Percentiles rank a stretch among this genome's conserved stretches.
Conservation (phyloP, 2,797 vertebrate genomes). For the Nannoperca australis region DNA sequence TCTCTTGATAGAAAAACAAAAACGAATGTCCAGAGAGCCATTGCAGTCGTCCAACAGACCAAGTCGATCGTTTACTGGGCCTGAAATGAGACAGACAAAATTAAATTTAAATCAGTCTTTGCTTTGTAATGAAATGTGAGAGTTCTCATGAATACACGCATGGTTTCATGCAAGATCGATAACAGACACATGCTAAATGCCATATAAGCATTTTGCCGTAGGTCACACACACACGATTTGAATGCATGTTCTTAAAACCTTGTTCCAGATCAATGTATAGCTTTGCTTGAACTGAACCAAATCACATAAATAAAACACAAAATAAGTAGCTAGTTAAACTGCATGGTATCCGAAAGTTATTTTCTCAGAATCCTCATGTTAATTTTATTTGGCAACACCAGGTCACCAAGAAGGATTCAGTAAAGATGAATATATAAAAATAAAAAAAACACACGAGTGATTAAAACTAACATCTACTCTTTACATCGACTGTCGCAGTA, state of each 20-base stretch:
- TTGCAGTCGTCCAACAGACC: constrained; percentile 42
- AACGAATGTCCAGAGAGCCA: constrained; percentile 59
- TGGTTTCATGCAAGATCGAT: no score
- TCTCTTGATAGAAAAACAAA: constrained; percentile 46
- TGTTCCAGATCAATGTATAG: not conserved
- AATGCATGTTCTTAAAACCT: not conserved
- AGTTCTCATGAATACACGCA: not conserved
- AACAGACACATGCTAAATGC: not conserved
- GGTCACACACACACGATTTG: not conserved
- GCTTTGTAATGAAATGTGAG: not conserved
- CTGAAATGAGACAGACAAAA: constrained; percentile 71
- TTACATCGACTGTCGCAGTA: no score
- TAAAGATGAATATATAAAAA: not conserved
- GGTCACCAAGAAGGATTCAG: not conserved
- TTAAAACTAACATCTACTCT: not conserved
- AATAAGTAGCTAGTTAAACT: not conserved
- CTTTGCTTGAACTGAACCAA: not conserved
- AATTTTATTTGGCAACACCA: not conserved
- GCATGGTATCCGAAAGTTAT: not conserved
- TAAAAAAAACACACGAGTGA: not conserved
- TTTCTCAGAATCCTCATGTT: not conserved
- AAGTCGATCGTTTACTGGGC: constrained; percentile 74
- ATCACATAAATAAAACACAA: not conserved
- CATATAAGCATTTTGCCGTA: not conserved
- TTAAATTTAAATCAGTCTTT: not conserved